Conservation (phyloP, 1,140 invertebrate genomes). For the Plectrocnemia conspersa region DNA sequence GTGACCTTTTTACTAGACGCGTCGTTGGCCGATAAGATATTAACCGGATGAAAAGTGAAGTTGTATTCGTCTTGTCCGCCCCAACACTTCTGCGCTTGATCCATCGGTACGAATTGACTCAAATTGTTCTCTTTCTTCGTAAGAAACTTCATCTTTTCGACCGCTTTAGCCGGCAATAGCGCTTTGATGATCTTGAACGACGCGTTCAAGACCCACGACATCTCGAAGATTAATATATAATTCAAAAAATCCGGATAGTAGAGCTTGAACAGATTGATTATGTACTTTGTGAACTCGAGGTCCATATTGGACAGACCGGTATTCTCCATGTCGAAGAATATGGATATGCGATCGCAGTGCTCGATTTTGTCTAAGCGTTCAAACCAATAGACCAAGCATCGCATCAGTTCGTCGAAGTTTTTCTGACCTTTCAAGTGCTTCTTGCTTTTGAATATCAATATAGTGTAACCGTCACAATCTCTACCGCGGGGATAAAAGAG, state of each 20-base stretch:
- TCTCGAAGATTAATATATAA: slow-evolving; percentile 88
- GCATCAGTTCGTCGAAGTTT: slow-evolving; percentile 70
- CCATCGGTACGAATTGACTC: slow-evolving; percentile 69
- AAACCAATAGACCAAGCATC: slow-evolving; percentile 82
- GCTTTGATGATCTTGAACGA: slow-evolving; percentile 90
- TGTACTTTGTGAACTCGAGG: slow-evolving; percentile 78
- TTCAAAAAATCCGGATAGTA: slow-evolving; percentile 90
- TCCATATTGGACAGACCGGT: slow-evolving; percentile 84
- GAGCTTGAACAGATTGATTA: slow-evolving; percentile 81
- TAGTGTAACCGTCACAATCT: slow-evolving; percentile 74
- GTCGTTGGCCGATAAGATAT: slow-evolving; percentile 36
- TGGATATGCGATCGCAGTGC: slow-evolving; percentile 71
- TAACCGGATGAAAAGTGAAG: slow-evolving; percentile 67
- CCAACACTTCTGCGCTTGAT: slow-evolving; percentile 74
- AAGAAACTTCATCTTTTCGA: slow-evolving; percentile 86
- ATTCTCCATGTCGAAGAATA: slow-evolving; percentile 87
- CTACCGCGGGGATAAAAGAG: slow-evolving; percentile 67
- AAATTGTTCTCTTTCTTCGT: slow-evolving; percentile 73
- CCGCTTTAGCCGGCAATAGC: slow-evolving; percentile 81
- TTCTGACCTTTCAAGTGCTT: slow-evolving; percentile 70
- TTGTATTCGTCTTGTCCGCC: slow-evolving; percentile 76
- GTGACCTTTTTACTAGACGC: slow-evolving; percentile 50
- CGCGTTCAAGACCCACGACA: slow-evolving; percentile 92
- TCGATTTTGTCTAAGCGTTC: slow-evolving; percentile 76
- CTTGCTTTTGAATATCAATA: slow-evolving; percentile 73